Conservation (phyloP, 2,888 invertebrate species). For the Plagodis pulveraria region DNA sequence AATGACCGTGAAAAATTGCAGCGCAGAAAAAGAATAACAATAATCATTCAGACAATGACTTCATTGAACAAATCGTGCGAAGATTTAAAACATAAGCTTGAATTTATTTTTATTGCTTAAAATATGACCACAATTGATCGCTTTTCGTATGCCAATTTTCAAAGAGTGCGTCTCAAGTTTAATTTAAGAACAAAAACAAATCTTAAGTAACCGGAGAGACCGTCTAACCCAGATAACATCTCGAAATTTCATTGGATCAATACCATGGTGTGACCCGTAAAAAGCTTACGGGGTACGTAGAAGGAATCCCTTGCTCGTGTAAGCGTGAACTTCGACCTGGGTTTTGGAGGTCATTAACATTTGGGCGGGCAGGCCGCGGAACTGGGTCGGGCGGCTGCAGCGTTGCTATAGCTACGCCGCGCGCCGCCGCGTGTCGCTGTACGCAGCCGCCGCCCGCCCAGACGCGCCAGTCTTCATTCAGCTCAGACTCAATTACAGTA, state of each 20-base stretch:
- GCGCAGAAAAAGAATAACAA: constrained; percentile 21
- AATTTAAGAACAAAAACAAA: constrained; percentile 27
- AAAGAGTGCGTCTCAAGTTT: constrained; percentile 15
- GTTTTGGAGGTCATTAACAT: constrained; percentile 85
- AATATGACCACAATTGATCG: constrained; percentile 36
- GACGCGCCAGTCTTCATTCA: constrained; percentile 48
- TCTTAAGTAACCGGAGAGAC: constrained; percentile 19
- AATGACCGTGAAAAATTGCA: constrained; percentile 24
- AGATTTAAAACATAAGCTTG: constrained; percentile 36
- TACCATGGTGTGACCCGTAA: constrained; percentile 77
- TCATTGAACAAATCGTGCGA: constrained; percentile 36
- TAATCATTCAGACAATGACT: constrained; percentile 23
- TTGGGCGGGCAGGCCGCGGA: constrained; percentile 72
- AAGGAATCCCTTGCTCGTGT: constrained; percentile 78
- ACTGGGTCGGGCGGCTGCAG: constrained; percentile 74
- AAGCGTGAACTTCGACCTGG: constrained; percentile 83
- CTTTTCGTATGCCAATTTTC: constrained; percentile 32
- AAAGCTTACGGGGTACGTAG: constrained; percentile 59
- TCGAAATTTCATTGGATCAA: constrained; percentile 70
- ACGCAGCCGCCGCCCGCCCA: constrained; percentile 52
- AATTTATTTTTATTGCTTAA: constrained; percentile 42
- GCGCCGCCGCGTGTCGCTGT: constrained; percentile 47
- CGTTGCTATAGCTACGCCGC: constrained; percentile 67
- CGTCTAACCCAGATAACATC: constrained; percentile 74
- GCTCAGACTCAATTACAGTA: constrained; percentile 41